Evolutionary conservation across 2,113 vertebrate genomes (phyloP).

Genomic region (Tachysurus fulvidraco): DNA sequence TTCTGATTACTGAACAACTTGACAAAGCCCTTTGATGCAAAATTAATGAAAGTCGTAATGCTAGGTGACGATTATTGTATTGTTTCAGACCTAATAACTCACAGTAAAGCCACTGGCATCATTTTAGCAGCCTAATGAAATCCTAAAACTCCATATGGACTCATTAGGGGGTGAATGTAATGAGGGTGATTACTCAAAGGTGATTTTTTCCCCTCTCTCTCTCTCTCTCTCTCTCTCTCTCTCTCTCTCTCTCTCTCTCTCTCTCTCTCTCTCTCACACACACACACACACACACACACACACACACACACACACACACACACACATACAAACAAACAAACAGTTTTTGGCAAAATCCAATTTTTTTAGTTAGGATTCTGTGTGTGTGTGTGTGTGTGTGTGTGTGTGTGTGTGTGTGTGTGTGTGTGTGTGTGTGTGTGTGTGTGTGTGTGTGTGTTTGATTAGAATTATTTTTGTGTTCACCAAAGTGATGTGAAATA

Average conservation of each 20-base stretch:
- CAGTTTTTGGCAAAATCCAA: too few relatives aligned
- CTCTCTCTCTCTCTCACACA: not conserved
- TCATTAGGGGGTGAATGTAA: slow-evolving; percentile 67
- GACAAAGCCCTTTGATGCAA: not conserved
- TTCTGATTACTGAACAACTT: not conserved
- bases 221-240: not conserved
- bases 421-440: too few relatives aligned
- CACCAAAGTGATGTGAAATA: too few relatives aligned
- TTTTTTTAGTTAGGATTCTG: too few relatives aligned
- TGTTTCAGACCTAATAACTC: slow-evolving; percentile 18
- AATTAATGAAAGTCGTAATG: not conserved
- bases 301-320: too few relatives aligned
- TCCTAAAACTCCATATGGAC: slow-evolving; percentile 66
- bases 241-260: slow-evolving; percentile 43
- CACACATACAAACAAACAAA: too few relatives aligned
- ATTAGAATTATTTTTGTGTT: too few relatives aligned
- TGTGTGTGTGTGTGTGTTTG: too few relatives aligned
- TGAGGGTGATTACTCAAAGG: slow-evolving; percentile 72
- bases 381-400: too few relatives aligned
- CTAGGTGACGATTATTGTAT: not conserved
- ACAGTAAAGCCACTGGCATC: slow-evolving; percentile 16
- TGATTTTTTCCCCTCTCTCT: slow-evolving; percentile 20
- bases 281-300: too few relatives aligned
- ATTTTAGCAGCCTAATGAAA: slow-evolving; percentile 67
- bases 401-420: too few relatives aligned